Conservation (phyloP, 2,113 vertebrate species). For the Brienomyrus brachyistius region DNA sequence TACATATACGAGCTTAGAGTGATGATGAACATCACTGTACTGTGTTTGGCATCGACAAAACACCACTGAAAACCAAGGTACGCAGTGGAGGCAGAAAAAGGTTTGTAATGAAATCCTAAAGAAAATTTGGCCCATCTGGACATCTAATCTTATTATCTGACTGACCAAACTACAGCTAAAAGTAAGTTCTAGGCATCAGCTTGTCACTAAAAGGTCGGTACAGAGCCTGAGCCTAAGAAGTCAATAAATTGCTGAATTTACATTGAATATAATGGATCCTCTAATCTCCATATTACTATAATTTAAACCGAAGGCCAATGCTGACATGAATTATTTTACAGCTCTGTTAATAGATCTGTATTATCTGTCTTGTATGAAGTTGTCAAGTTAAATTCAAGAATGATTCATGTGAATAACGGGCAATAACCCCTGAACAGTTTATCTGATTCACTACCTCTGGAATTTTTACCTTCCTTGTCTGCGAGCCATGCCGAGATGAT, state of each 20-base stretch:
- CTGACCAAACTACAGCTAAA: not conserved
- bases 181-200: not conserved
- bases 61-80: not conserved
- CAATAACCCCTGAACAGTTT: not conserved
- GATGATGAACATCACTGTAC: not conserved
- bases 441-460: conserved; percentile 1
- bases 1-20: not conserved
- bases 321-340: not conserved
- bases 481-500: not conserved
- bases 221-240: not conserved
- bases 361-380: conserved; percentile 6
- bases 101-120: not conserved
- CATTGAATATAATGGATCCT: not conserved
- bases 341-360: not conserved
- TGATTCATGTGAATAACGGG: conserved; percentile 9
- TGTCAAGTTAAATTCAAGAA: not conserved
- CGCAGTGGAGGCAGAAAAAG: not conserved
- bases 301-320: not conserved
- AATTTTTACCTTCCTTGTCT: conserved; percentile 12
- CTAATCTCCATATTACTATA: not conserved
- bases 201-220: not conserved
- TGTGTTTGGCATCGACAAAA: not conserved
- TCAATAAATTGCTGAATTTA: not conserved
- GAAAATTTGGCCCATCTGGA: not conserved
- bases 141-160: not conserved